Percentiles rank a stretch among this genome's conserved stretches.
Evolutionary conservation across 2,888 invertebrate genomes (phyloP).

Genomic region (Euclidia mi): DNA sequence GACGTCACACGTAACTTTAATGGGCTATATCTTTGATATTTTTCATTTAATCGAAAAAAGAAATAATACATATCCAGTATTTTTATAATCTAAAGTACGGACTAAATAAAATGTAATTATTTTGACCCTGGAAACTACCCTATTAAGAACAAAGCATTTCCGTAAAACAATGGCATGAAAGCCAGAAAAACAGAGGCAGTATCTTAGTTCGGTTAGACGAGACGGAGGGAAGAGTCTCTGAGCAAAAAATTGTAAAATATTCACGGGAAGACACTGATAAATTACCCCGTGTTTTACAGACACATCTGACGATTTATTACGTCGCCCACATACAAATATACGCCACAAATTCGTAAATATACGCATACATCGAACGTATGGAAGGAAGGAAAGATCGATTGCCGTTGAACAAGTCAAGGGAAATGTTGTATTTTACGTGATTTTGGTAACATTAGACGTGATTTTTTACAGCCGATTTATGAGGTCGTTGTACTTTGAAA

Average conservation of each 20-base stretch:
- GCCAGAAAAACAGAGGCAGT: constrained; percentile 13
- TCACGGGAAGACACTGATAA: constrained; percentile 66
- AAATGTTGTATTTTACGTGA: constrained; percentile 39
- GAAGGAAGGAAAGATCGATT: constrained; percentile 42
- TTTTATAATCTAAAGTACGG: no score
- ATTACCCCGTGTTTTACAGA: constrained; percentile 70
- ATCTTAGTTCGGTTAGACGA: constrained; percentile 40
- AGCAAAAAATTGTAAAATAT: constrained; percentile 68
- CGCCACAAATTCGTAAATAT: constrained; percentile 60
- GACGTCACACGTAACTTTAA: no score
- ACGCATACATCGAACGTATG: constrained; percentile 34
- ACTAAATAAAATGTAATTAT: no score
- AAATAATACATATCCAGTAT: no score
- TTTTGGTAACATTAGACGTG: constrained; percentile 39
- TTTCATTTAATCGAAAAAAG: no score
- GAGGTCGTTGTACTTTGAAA: neutral
- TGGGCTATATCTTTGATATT: no score
- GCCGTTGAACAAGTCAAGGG: constrained; percentile 29
- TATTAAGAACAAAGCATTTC: no score
- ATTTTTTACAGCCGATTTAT: constrained; percentile 18
- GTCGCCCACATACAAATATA: constrained; percentile 58
- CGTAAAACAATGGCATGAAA: neutral
- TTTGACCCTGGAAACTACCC: no score
- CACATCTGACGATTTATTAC: constrained; percentile 67
- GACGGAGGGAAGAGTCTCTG: constrained; percentile 34